phyloP scores from a whole-genome alignment of 2,797 vertebrate species.

The Tauraco hartlaubi region DNA sequence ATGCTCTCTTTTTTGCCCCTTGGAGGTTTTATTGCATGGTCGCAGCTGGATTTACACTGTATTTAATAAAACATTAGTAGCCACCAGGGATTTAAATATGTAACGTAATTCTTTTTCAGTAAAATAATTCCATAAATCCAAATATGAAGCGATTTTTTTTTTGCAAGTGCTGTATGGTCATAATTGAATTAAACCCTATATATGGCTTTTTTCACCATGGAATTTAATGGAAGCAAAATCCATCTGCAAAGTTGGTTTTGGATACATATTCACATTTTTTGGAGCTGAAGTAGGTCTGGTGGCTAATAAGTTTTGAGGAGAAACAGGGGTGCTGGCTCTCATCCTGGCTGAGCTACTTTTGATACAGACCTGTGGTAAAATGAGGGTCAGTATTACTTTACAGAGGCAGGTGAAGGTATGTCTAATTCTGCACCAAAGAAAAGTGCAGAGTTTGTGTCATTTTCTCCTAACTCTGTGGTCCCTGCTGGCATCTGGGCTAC shows the following conservation, averaged over 20 bases:
- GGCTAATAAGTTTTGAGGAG: constrained; percentile 12
- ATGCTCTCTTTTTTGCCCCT: constrained; percentile 55
- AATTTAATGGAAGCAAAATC: constrained; percentile 52
- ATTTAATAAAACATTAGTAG: constrained; percentile 86
- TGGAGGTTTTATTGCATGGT: constrained; percentile 79
- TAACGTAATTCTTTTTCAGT: constrained; percentile 82
- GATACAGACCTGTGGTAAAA: not conserved
- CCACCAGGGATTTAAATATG: constrained; percentile 82
- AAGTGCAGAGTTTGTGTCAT: not conserved
- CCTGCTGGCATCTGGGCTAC: not conserved
- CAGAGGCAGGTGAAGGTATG: not conserved
- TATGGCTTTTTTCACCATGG: not conserved
- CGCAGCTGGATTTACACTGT: constrained; percentile 81
- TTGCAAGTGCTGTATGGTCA: constrained; percentile 41
- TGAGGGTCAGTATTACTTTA: not conserved
- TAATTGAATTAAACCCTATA: constrained; percentile 75
- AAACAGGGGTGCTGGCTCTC: not conserved
- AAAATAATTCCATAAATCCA: constrained; percentile 85
- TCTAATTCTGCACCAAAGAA: not conserved
- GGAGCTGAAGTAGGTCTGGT: constrained; percentile 25
- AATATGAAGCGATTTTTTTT: constrained; percentile 73
- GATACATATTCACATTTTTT: constrained; percentile 40
- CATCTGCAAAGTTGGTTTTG: constrained; percentile 54
- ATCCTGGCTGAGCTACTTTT: not conserved
- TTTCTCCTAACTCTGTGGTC: not conserved